These are phyloP conservation scores for Drosophila eohydei DNA, from an alignment of 2,888 invertebrate species.

Conservation along the genomic window DNA sequence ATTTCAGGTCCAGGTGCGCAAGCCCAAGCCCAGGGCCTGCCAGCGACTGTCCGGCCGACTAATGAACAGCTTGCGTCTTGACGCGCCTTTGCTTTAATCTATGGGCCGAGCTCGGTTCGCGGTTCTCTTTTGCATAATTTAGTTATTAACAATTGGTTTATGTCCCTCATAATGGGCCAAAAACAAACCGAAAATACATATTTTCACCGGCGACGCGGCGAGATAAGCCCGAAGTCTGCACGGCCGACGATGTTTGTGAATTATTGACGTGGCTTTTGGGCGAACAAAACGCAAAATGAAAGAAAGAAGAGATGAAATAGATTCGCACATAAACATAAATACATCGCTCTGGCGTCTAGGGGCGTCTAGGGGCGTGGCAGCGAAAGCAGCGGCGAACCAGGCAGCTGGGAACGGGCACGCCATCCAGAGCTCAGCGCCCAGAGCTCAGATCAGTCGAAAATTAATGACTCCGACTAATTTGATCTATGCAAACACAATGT, in stretches of 20 bases:
- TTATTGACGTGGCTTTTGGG: constrained; percentile 39
- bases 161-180: constrained; percentile 64
- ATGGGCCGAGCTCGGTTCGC: constrained; percentile 18
- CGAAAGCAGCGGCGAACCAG: constrained; percentile 27
- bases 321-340: constrained; percentile 35
- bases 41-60: constrained; percentile 27
- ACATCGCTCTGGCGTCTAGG: constrained; percentile 4
- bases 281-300: constrained; percentile 22
- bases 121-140: constrained; percentile 68
- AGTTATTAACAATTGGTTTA: constrained; percentile 78
- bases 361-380: constrained; percentile 13
- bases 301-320: constrained; percentile 12
- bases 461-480: constrained; percentile 22
- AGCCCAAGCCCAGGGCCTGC: constrained; percentile 1
- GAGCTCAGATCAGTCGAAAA: constrained; percentile 12
- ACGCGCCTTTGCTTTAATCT: constrained; percentile 30
- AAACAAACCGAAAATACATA: constrained; percentile 34
- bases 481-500: constrained; percentile 1
- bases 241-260: constrained; percentile 40
- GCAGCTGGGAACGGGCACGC: constrained; percentile 2
- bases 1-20: constrained; percentile 26
- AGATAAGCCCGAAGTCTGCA: constrained; percentile 9
- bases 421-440: constrained; percentile 17
- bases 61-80: constrained; percentile 58
- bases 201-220: constrained; percentile 26